Evolutionary conservation across 2,888 invertebrate genomes (phyloP).

Genomic region (Ochropleura plecta): DNA sequence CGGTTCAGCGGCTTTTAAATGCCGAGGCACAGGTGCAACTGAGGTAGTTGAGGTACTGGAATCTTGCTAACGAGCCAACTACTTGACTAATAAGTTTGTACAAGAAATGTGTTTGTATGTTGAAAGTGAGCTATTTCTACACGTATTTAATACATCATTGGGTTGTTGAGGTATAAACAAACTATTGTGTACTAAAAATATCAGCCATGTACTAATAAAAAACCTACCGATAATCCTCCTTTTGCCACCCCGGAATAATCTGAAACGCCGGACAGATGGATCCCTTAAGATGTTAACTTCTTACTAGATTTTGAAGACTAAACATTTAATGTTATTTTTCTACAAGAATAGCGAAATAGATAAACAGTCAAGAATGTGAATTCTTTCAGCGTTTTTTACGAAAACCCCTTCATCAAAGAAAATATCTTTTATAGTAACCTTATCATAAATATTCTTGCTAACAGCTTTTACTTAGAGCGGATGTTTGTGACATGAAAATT

Average conservation of each 20-base stretch:
- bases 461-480: background rate
- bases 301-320: background rate
- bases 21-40: slow-evolving; percentile 34
- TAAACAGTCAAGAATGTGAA: slow-evolving; percentile 1
- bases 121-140: too few relatives aligned
- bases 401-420: slow-evolving; percentile 11
- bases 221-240: too few relatives aligned
- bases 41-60: slow-evolving; percentile 1
- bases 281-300: background rate
- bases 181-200: too few relatives aligned
- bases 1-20: slow-evolving; percentile 40
- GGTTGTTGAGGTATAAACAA: too few relatives aligned
- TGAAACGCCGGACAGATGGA: too few relatives aligned
- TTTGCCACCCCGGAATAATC: too few relatives aligned
- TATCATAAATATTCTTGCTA: background rate
- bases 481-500: background rate
- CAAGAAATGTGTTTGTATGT: slow-evolving; percentile 15
- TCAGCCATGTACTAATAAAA: too few relatives aligned
- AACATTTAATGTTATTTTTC: background rate
- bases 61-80: slow-evolving; percentile 37
- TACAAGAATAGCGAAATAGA: background rate
- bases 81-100: slow-evolving; percentile 1
- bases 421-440: background rate
- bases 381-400: background rate
- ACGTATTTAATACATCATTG: too few relatives aligned